Percentiles rank a stretch among this genome's conserved stretches.
phyloP scores from a whole-genome alignment of 2,113 vertebrate species.

The Mobula hypostoma region DNA sequence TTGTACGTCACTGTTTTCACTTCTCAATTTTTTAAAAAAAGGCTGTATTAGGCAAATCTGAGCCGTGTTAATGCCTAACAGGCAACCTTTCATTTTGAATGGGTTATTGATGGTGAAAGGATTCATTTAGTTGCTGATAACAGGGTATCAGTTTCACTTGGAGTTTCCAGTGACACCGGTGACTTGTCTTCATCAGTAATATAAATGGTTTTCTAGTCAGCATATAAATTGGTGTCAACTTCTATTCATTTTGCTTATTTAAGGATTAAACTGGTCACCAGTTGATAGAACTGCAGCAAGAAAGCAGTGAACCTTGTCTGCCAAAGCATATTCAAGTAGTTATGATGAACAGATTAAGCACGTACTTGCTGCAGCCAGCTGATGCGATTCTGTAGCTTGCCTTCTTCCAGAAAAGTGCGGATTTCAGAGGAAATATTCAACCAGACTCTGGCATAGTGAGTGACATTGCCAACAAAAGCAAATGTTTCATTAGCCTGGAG shows the following conservation, averaged over 20 bases:
- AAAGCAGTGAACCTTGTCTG: background rate
- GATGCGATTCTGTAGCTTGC: constrained; percentile 70
- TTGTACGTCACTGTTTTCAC: background rate
- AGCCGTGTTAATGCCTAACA: background rate
- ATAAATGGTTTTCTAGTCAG: background rate
- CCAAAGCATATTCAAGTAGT: background rate
- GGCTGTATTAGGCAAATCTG: background rate
- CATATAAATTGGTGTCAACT: background rate
- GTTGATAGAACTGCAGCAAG: background rate
- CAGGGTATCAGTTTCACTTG: background rate
- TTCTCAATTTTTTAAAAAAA: background rate
- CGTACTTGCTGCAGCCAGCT: constrained; percentile 79
- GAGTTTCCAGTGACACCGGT: background rate
- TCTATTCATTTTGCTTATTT: background rate
- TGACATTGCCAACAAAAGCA: constrained; percentile 88
- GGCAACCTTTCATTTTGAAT: background rate
- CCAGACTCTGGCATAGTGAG: constrained; percentile 80
- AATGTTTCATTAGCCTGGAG: constrained; percentile 90
- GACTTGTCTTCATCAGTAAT: background rate
- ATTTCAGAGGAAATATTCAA: constrained; percentile 85
- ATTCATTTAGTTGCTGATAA: background rate
- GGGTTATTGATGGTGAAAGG: background rate
- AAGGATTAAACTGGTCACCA: background rate
- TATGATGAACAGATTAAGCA: background rate
- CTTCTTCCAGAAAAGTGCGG: constrained; percentile 74